Base-by-base conservation (phyloP, 2,113 vertebrate species). In the Tichodroma muraria region DNA sequence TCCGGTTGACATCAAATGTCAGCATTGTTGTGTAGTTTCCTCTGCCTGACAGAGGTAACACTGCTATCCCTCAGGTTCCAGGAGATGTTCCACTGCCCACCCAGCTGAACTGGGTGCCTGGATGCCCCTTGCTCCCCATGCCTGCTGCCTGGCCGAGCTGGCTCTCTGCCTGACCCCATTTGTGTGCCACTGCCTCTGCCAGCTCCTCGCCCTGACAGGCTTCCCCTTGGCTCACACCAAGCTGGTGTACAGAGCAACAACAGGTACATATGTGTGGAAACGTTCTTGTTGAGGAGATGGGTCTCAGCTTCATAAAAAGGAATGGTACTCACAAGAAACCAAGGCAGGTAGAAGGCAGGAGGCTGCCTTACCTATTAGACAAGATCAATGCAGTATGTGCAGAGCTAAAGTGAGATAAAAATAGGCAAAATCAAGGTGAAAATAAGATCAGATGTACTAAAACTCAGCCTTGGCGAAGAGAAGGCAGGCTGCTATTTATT, bases 41-140 rank as follows among this genome's bases (percentile, higher is more conserved):
- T 78, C 18, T 40, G 33, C 57, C 49, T 56, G 27, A 3, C 44
- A 59, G 64, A 78, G 28, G 59, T 77, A 38, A 53, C 30, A 6
- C 25, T 33, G 35, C 27, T 54, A 10, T 25, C 37, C 66, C 15
- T 80, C 40, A 22, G 38, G 20, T 54, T 85, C 31, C 42, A 54
- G 61, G 49, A 82, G 45, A 35, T 59, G 18, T 47, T 82, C 57
- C 2, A 1, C 63, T 7, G 4, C 35, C 23, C 7, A 2, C 28
- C 13, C 40, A 54, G 68, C 23, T 0, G 0, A 78, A 37, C 61
- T 28, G 3, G 0, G 45, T 64, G 65, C 35, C 49, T 0, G 3
- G 35, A 17, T 5, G 2, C 14, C 33, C 66, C 54, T 88, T 65
- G 31, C 40, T 85, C 40, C 24, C 37, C 2, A 7, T 57, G 33